Evolutionary conservation across 2,797 vertebrate genomes (phyloP), one percentile per base, ranked within the genome.

Genomic region (Lagocephalus sceleratus): DNA sequence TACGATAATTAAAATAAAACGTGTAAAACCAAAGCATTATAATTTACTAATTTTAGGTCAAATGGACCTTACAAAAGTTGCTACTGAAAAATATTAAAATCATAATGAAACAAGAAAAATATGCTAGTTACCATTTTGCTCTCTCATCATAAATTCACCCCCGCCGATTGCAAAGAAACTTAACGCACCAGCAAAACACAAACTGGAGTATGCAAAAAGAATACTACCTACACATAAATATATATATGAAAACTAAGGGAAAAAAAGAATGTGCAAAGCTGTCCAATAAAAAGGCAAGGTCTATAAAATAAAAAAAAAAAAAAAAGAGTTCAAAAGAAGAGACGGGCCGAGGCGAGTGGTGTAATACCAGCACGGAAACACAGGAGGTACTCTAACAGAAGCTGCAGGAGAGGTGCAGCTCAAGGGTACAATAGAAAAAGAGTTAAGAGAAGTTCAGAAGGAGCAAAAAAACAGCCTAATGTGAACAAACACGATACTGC

Each of bases 111-210:
- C 32, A 83, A 71, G 49, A 67, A 78, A 77, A 63, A 49, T 1
- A 57, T 22, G 21, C 78, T 94, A 94, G 88, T 95, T 95, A 95
- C 94, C 94, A 94, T 95, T 88, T 89, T 85, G 88, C 85, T 91
- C 88, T 92, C 87, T 92, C 93, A 94, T 93, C 91, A 92, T 93
- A 91, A 91, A 90, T 81, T 85, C 85, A 82, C 78, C 76, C 1
- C 76, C 68, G 75, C 71, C 68, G 81, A 79, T 73, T 74, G 79
- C 64, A 80, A 83, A 80, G 63, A 83, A 83, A 77, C 32, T 60
- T 70, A 77, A 79, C 54, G 66, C 72, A 47, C 61, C 71, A 68
- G 61, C 52, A 60, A 79, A 79, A 76, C 44, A 71, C 78, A 80
- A 62, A 41, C 39, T 41, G 39, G 39, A 41, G 66, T 43, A 20